A percentile compares a stretch with the other conserved stretches of the same genome.
These are phyloP conservation scores for Drosophila paramelanica DNA, from an alignment of 2,888 invertebrate species.

Conservation along the genomic window DNA sequence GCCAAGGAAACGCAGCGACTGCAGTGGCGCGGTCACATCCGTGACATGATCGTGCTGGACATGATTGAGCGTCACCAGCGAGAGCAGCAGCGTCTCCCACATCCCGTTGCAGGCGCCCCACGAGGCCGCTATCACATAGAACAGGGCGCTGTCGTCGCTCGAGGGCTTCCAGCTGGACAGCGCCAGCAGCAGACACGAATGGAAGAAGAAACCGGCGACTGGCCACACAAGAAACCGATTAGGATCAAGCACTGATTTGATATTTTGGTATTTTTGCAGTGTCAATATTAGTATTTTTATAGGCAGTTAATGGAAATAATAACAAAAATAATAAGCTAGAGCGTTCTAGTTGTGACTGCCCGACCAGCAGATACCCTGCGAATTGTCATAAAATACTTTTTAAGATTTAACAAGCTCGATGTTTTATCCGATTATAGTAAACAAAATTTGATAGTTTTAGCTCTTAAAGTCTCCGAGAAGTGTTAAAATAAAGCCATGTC, in stretches of 20 bases:
- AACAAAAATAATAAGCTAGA: too few relatives aligned
- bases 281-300: neutral
- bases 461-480: too few relatives aligned
- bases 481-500: too few relatives aligned
- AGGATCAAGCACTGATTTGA: neutral
- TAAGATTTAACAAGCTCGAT: too few relatives aligned
- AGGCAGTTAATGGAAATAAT: too few relatives aligned
- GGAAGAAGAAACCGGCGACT: slow-evolving; percentile 93
- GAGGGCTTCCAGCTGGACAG: slow-evolving; percentile 92
- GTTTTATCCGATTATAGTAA: too few relatives aligned
- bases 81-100: slow-evolving; percentile 90
- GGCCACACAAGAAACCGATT: slow-evolving; percentile 61
- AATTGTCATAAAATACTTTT: too few relatives aligned
- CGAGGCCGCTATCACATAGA: slow-evolving; percentile 93
- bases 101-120: slow-evolving; percentile 95
- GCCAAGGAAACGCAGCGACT: slow-evolving; percentile 88
- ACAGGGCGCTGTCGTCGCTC: slow-evolving; percentile 91
- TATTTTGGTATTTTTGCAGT: too few relatives aligned
- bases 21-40: slow-evolving; percentile 85
- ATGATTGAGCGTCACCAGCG: slow-evolving; percentile 84
- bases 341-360: too few relatives aligned
- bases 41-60: slow-evolving; percentile 83
- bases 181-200: slow-evolving; percentile 91
- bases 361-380: too few relatives aligned
- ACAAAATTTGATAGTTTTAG: too few relatives aligned